Evolutionary conservation across 2,888 invertebrate species (phyloP), one percentile per base, ranked within the genome.

Genomic region (Rotaria sp.): DNA sequence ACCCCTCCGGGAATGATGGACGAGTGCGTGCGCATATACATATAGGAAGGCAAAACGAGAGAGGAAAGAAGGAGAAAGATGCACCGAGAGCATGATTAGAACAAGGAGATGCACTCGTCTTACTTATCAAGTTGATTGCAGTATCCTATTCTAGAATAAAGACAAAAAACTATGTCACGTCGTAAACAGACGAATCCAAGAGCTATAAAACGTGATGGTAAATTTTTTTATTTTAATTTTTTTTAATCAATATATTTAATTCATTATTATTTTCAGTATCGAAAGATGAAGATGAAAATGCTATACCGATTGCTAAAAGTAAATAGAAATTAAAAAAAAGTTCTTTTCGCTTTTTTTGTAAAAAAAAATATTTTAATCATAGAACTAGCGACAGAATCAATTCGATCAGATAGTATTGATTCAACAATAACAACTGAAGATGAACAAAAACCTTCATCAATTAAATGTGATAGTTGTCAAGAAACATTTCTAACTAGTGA

Each of bases 101-200:
- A 67, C 67, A 67, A 67, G 67, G 67, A 67, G 67, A 67, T 35
- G 67, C 67, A 67, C 67, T 67, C 67, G 35, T 21, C 67, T 67
- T 67, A 35, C 13, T 18, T 67, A 67, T 21, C 67, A 35, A 67
- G 67, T 35, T 67, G 67, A 67, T 67, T 67, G 67, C 67, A 67
- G 67, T 67, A 67, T 30, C 67, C 67, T 67, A 67, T 67, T 67
- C 67, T 67, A 67, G 67, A 67, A 35, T 35, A 67, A 67, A 67
- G 67, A 67, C 67, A 67, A 67, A 59, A 59, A 67, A 67, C 67
- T 67, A 80, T 80, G 80, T 80, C 80, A 80, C 41, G 80, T 45
- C 41, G 80, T n/a, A 80, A 80, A 45, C 80, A 80, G 45, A 80
- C 45, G 45, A 80, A 80, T 80, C 80, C 80, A 45, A 41, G 45